Base-by-base conservation (phyloP, 2,113 vertebrate species). In the Rhadina sibilatrix region DNA sequence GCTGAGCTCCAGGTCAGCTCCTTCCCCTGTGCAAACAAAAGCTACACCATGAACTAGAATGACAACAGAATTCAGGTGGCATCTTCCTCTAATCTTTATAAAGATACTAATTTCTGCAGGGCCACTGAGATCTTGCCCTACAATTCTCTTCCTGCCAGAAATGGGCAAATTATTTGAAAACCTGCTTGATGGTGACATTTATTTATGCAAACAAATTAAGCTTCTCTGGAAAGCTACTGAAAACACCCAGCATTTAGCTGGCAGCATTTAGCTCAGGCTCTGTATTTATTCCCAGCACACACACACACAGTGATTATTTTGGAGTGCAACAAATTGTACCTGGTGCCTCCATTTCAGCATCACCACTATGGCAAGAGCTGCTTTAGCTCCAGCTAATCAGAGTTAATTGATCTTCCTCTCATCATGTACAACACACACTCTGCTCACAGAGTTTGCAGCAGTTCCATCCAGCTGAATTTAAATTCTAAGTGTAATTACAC, bases 151-250 rank as follows among this genome's bases (percentile, higher is more conserved):
- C 44, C 38, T 85, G 69, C 38, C 79, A 10, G 6, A 37, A 77
- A 35, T 0, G 52, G 21, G 27, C 19, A 81, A 69, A 44, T 15
- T 44, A 40, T 65, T 35, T 42, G 35, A 37, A 60, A 59, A 76
- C 1, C 12, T 13, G 5, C 54, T 24, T 0, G 1, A 19, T 0
- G 61, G 47, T 0, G 0, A 40, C 52, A 54, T 13, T 66, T 35
- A 40, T 59, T 81, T 54, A 77, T 56, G 46, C 40, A 89, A 92
- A 88, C 40, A 64, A 85, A 92, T 76, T 16, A 68, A 81, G 46
- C 59, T 83, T n/a, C 72, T 60, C 87, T 59, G 54, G 42, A 78
- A 81, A 80, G 49, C 37, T 27, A 7, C 63, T 38, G 53, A 35
- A 69, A 87, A 60, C 54, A 74, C 20, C 60, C 78, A 31, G 53